A percentile compares a stretch with the other conserved stretches of the same genome.
phyloP scores from a whole-genome alignment of 2,797 vertebrate genomes.

The Pyrocephalus nanus region DNA sequence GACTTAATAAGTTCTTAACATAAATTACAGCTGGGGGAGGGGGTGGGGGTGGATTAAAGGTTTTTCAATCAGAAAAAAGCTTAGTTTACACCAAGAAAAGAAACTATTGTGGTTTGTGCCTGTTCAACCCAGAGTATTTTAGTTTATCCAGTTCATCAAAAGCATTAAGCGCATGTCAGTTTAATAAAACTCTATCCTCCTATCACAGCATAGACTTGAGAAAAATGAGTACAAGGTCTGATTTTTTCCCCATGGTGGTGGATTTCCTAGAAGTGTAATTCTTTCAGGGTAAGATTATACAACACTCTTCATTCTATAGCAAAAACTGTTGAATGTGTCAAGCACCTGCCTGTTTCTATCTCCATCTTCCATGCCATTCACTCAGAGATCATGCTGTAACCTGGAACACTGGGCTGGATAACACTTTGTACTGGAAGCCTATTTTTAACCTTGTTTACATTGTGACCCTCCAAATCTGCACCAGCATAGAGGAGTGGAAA shows the following conservation, averaged over 20 bases:
- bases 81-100: not conserved
- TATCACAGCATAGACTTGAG: not conserved
- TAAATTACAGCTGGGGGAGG: not conserved
- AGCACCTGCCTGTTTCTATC: not conserved
- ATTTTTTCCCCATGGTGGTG: not conserved
- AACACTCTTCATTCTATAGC: not conserved
- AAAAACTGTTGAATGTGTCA: fast-evolving
- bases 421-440: not conserved
- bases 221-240: not conserved
- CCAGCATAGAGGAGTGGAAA: not conserved
- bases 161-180: fast-evolving
- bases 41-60: fast-evolving
- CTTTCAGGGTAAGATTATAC: not conserved
- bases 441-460: not conserved
- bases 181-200: not conserved
- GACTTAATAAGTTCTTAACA: not conserved
- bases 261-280: not conserved
- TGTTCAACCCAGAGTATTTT: not conserved
- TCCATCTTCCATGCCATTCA: fast-evolving
- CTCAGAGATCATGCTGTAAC: fast-evolving
- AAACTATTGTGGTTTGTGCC: not conserved
- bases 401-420: not conserved
- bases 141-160: not conserved
- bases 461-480: not conserved
- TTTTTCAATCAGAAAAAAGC: not conserved